phyloP scores from a whole-genome alignment of 2,888 invertebrate species.

The Drosophila subquinaria region DNA sequence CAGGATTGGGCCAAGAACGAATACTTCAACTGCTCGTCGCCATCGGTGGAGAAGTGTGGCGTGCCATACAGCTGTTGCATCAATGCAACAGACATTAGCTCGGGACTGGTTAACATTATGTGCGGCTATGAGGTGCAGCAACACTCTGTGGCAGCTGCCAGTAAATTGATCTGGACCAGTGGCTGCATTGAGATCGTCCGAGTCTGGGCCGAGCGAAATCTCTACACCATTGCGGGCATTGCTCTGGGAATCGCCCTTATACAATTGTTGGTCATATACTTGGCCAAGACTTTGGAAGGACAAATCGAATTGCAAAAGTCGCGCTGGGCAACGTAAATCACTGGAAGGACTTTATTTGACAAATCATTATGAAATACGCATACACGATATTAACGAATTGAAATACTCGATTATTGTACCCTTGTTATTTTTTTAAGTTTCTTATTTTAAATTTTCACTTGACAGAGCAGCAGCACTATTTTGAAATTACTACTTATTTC shows the following conservation, averaged over 20 bases:
- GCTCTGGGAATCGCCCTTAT: constrained; percentile 94
- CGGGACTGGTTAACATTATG: constrained; percentile 95
- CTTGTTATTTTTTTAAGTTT: not conserved
- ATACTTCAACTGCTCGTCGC: constrained; percentile 98
- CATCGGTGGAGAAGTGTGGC: constrained; percentile 95
- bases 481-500: not conserved
- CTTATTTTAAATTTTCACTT: not conserved
- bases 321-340: constrained; percentile 86
- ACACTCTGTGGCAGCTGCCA: constrained; percentile 93
- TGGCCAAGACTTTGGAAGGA: constrained; percentile 95
- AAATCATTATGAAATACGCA: not conserved
- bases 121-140: constrained; percentile 95
- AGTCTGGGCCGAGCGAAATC: constrained; percentile 94
- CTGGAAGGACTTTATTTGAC: not conserved
- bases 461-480: not conserved
- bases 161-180: constrained; percentile 95
- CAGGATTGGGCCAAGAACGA: constrained; percentile 98
- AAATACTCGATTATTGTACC: not conserved
- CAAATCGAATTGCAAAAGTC: constrained; percentile 96
- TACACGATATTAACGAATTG: not conserved
- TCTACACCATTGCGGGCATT: constrained; percentile 94
- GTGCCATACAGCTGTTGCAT: constrained; percentile 98
- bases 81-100: constrained; percentile 94
- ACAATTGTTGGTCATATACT: constrained; percentile 94
- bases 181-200: constrained; percentile 96